Evolutionary conservation across 1,140 invertebrate genomes (phyloP), one percentile per base, ranked within the genome.

Genomic region (Panagrolaimus sp.): DNA sequence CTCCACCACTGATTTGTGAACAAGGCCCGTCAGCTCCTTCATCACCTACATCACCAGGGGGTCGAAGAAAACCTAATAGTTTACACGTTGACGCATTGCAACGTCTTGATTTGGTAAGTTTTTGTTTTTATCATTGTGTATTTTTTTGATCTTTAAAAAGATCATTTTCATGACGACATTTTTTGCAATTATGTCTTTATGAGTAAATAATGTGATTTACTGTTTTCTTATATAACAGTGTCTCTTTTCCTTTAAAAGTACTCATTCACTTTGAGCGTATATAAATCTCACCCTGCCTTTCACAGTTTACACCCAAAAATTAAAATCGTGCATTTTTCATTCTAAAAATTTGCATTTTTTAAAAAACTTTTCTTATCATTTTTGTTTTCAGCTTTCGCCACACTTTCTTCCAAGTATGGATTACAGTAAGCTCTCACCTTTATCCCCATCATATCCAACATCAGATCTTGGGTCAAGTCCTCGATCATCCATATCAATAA

Each of bases 21-120:
- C 90, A 86, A 96, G 94, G 95, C 93, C 98, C 16, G 90, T 94
- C 38, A 93, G 93, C 87, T 93, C 90, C 16, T 92, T 94, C 85
- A 95, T 93, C 79, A 92, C 91, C 86, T 93, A 96, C 81, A 96
- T 91, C 51, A 93, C 94, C 82, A 88, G 88, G 43, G 96, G 84
- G 83, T 89, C 89, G 0, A 90, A 90, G 84, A 95, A 93, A 83
- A 96, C 92, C 75, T 89, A 89, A 13, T 88, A 93, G 92, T 96
- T 25, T 90, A 89, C 71, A 90, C 91, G 96, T 82, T 90, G 90
- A 9, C 90, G 88, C 44, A 72, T 66, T 85, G 77, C 81, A 83
- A 78, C 73, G 87, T 82, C 43, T 86, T 84, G 71, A 85, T 82
- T 78, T 88, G 88, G 57, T 83, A 79, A 13, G 70, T 0, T 9